Evolutionary conservation across 1,140 invertebrate genomes (phyloP).

Genomic region (Sesamia nonagrioides): DNA sequence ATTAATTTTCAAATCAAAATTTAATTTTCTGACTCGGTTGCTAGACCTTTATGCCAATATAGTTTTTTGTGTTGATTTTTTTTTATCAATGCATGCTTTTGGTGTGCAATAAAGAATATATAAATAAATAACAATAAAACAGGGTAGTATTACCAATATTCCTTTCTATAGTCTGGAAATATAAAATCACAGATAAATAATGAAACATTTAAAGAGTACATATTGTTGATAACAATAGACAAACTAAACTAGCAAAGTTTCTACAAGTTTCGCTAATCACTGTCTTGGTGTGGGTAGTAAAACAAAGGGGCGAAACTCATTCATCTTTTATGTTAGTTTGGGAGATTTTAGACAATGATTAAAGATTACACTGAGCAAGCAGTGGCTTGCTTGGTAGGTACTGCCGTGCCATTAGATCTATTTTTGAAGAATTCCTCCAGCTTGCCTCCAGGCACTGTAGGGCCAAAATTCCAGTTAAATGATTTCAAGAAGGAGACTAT

Average conservation of each 20-base stretch:
- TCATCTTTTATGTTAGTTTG: slow-evolving; percentile 32
- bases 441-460: neutral
- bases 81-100: no score
- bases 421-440: neutral
- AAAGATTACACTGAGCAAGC: slow-evolving; percentile 4
- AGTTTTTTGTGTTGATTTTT: no score
- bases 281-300: neutral
- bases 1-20: no score
- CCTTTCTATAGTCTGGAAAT: neutral
- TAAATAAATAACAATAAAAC: no score
- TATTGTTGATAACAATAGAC: slow-evolving; percentile 34
- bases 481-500: no score
- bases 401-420: neutral
- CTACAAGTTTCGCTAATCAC: slow-evolving; percentile 31
- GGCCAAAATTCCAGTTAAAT: no score
- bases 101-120: no score
- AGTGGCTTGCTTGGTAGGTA: neutral
- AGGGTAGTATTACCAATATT: no score
- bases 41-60: no score
- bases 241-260: slow-evolving; percentile 22
- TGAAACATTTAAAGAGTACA: slow-evolving; percentile 4
- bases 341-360: slow-evolving; percentile 15
- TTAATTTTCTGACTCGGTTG: no score
- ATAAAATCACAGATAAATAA: neutral
- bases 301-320: slow-evolving; percentile 9